Base-by-base conservation (phyloP, 2,797 vertebrate species). In the Poecile montanus region DNA sequence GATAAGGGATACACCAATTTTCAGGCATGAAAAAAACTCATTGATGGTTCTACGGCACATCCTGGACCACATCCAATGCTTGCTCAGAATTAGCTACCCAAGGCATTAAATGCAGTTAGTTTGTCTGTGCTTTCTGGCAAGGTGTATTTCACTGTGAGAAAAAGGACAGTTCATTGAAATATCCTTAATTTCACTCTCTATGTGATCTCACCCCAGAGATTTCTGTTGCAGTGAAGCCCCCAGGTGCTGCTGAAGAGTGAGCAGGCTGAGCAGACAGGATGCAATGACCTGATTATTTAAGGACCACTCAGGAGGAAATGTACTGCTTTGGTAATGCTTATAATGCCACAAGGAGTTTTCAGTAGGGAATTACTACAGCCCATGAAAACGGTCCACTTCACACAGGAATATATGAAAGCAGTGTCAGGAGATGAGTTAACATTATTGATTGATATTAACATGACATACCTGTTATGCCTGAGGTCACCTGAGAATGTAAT, bases 11-110 rank as follows among this genome's bases (percentile, higher is more conserved):
- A 71, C 5, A 47, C 26, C 21, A 63, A 23, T 34, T 34, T 44
- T 5, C 13, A 88, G 48, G 13, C 4, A 2, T 8, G 25, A 65
- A n/a, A 32, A 79, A 14, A 60, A 15, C 15, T 27, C 19, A 27
- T 0, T 53, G 20, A n/a, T 38, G 13, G 20, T 10, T 51, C 42
- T 32, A 0, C 1, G 36, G 25, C 7, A 70, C 18, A 50, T 56
- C 50, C 38, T 65, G 14, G 18, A 20, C 23, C 54, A 65, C 9
- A 11, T 68, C 15, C 65, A 74, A 1, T 16, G 19, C 34, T 32
- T 51, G 9, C 51, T 40, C 22, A 66, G 15, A 22, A 10, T 32
- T 25, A 88, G 29, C 27, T 21, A 44, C 16, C 14, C 57, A 63
- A 29, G n/a, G 21, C 3, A 7, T 23, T 76, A 32, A 2, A 70